A percentile compares a stretch with the other conserved stretches of the same genome.
Conservation (phyloP, 2,113 vertebrate species). For the Ciconia boyciana region DNA sequence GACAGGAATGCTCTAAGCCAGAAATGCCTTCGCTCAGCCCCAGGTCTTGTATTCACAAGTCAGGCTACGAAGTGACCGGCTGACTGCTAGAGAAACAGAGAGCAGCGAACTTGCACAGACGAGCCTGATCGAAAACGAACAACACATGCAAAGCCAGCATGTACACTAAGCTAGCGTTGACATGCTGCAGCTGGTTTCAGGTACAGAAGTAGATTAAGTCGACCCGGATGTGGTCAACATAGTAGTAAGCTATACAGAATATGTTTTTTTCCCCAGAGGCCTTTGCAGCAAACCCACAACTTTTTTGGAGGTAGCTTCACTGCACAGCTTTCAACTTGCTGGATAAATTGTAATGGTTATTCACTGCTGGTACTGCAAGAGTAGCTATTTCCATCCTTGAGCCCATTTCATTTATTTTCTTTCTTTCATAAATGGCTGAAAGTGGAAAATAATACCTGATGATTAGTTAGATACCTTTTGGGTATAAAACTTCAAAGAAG, state of each 20-base stretch:
- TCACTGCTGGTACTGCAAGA: background rate
- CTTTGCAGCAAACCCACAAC: conserved; percentile 63
- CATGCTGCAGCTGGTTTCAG: background rate
- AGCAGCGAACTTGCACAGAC: background rate
- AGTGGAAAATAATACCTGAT: conserved; percentile 32
- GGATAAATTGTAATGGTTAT: conserved; percentile 4
- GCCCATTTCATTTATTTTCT: conserved; percentile 8
- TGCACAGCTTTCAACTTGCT: conserved; percentile 7
- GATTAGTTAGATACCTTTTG: conserved; percentile 43
- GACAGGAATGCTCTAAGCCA: background rate
- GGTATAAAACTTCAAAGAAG: conserved; percentile 39
- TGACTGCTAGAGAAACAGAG: background rate
- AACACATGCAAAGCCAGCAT: background rate
- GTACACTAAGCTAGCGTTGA: background rate
- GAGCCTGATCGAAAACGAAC: background rate
- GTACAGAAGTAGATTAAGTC: background rate
- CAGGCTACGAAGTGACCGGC: background rate
- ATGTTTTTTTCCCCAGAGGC: conserved; percentile 34
- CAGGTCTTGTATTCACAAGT: background rate
- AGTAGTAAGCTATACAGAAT: background rate
- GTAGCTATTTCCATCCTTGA: conserved; percentile 13
- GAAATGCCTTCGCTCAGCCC: background rate
- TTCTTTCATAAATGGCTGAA: conserved; percentile 11
- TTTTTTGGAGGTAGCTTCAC: background rate
- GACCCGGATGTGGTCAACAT: conserved; percentile 55